A percentile compares a stretch with the other conserved stretches of the same genome.
phyloP scores from a whole-genome alignment of 2,113 vertebrate species.

The Bos javanicus region DNA sequence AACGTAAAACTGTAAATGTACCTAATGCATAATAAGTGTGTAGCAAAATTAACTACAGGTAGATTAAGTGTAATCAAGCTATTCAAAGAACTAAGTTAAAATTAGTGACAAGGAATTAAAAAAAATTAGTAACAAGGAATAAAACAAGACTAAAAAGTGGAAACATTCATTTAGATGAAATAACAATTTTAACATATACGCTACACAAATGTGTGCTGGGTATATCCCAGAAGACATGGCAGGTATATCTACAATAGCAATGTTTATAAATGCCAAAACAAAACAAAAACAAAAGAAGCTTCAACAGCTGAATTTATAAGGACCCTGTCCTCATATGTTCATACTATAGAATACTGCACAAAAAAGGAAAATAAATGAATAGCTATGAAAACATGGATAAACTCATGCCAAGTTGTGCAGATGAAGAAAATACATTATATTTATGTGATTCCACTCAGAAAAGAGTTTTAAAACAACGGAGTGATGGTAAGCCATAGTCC shows the following conservation, averaged over 20 bases:
- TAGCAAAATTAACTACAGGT: background rate
- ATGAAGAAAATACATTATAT: background rate
- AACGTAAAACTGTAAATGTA: background rate
- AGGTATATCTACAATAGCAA: background rate
- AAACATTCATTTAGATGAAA: background rate
- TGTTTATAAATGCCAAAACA: background rate
- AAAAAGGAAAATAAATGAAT: background rate
- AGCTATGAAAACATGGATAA: background rate
- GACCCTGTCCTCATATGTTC: background rate
- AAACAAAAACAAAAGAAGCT: background rate
- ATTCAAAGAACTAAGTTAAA: background rate
- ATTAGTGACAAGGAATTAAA: background rate
- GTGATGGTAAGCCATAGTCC: background rate
- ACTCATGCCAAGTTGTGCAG: background rate
- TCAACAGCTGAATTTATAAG: background rate
- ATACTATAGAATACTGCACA: background rate
- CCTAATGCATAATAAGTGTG: background rate
- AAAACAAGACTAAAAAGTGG: background rate
- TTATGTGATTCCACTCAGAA: background rate
- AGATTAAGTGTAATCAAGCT: background rate
- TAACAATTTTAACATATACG: background rate
- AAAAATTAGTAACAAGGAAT: background rate
- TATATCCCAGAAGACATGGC: background rate
- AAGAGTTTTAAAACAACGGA: background rate
- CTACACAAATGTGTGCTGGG: background rate